Evolutionary conservation across 2,888 invertebrate species (phyloP), one percentile per base, ranked within the genome.

Genomic region (Oeneis ivallda): DNA sequence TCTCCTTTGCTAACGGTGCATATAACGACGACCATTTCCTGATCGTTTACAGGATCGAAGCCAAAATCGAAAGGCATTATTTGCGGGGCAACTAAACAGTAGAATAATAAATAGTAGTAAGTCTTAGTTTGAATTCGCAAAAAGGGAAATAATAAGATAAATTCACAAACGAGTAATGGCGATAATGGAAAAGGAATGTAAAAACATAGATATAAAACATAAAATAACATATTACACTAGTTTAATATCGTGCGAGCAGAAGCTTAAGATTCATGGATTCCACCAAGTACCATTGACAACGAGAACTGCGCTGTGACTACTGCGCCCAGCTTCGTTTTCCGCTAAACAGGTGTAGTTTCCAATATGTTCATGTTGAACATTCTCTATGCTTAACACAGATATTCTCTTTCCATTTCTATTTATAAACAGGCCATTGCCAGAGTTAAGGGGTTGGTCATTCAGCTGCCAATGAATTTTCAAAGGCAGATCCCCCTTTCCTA

Each of bases 1-100:
- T 97, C 97, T 41, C 97, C 96, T 83, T 95, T 95, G 73, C 93
- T 93, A 32, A 95, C 95, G 49, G 94, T 93, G 82, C 96, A 96
- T 62, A 93, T 93, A 15, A 94, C 93, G 26, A 95, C 94, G 41
- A 94, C 93, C 86, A 94, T 93, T 76, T 95, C 95, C 72, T 94
- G 93, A 72, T 94, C 94, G 78, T 95, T 94, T 67, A 94, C 92
- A 62, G 93, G 93, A 70, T 94, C 94, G 64, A 93, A 93, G 69
- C 95, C 96, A 75, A 96, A 95, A 78, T 93, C 93, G 79, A 96
- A 95, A 50, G 94, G 94, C 75, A 94, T 93, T 75, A 96, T 94
- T 92, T 95, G 94, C 67, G 95, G 95, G 73, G 93, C 86, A 80
- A 95, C 95, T 95, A 83, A 73, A 77, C 67, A 69, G 73, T 72